Percentiles rank a stretch among this genome's conserved stretches.
phyloP scores from a whole-genome alignment of 1,140 invertebrate species.

The Drosophila tristis region DNA sequence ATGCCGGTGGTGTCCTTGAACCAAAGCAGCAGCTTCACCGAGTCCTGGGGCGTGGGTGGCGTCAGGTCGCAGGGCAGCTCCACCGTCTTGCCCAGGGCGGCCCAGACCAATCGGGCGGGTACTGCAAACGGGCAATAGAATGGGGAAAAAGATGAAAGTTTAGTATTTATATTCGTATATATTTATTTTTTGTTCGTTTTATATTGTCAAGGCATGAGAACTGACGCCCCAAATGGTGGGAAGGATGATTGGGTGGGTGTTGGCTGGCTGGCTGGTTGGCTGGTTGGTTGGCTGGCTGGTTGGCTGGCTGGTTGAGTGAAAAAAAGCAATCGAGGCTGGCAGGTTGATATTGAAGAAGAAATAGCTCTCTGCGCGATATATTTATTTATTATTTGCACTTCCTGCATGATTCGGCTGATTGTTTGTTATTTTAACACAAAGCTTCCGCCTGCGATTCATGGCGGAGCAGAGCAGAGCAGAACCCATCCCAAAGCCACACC shows the following conservation, averaged over 20 bases:
- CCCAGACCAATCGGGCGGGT: constrained; percentile 89
- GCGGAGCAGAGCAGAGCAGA: neutral
- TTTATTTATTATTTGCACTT: constrained; percentile 83
- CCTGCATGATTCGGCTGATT: constrained; percentile 80
- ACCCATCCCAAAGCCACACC: constrained; percentile 1
- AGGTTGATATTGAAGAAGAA: constrained; percentile 36
- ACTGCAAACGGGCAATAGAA: constrained; percentile 83
- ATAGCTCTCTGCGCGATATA: constrained; percentile 61
- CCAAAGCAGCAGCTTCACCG: constrained; percentile 92
- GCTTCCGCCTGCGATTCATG: constrained; percentile 64
- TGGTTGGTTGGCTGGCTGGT: neutral
- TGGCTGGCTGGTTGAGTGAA: neutral
- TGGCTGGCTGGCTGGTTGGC: too few relatives aligned
- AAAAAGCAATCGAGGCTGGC: constrained; percentile 40
- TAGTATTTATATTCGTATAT: constrained; percentile 1
- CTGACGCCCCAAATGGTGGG: constrained; percentile 3
- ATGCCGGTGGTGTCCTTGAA: constrained; percentile 92
- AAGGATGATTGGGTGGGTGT: neutral
- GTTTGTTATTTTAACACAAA: constrained; percentile 83
- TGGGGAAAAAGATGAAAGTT: constrained; percentile 11
- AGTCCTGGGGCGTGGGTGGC: constrained; percentile 88
- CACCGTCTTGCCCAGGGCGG: constrained; percentile 89
- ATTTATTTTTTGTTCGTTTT: neutral
- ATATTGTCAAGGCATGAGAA: constrained; percentile 37
- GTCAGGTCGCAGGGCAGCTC: constrained; percentile 93